These are phyloP conservation scores for Gopherus flavomarginatus DNA, from an alignment of 2,113 vertebrate species.

Conservation along the genomic window DNA sequence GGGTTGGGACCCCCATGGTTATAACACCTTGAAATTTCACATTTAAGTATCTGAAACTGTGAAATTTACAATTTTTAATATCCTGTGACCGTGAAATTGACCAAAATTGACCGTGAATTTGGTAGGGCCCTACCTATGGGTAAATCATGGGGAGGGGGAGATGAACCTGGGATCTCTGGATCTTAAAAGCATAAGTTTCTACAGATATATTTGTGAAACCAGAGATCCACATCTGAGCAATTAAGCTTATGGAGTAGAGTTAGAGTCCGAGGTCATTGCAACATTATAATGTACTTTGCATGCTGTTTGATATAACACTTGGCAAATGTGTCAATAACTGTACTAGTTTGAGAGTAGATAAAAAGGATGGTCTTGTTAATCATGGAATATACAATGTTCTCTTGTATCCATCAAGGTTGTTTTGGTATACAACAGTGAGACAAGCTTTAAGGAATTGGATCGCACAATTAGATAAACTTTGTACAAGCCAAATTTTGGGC, in stretches of 20 bases:
- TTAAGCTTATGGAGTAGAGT: neutral
- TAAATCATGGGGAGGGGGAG: neutral
- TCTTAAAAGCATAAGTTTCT: neutral
- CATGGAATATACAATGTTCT: neutral
- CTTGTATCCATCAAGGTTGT: neutral
- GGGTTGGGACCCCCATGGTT: too few relatives aligned
- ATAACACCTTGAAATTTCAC: too few relatives aligned
- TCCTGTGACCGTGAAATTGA: too few relatives aligned
- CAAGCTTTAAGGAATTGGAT: neutral
- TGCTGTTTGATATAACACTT: neutral
- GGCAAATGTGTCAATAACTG: neutral
- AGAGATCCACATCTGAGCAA: neutral
- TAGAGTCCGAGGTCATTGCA: neutral
- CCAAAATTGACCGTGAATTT: too few relatives aligned
- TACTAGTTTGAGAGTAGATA: neutral
- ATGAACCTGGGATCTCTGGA: neutral
- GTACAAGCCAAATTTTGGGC: neutral
- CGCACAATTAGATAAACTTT: neutral
- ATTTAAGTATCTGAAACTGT: too few relatives aligned
- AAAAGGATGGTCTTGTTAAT: neutral
- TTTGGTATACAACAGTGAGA: neutral
- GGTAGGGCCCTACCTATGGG: too few relatives aligned
- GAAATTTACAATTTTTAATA: too few relatives aligned
- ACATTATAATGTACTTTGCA: neutral
- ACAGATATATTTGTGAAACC: neutral